Conservation (phyloP, 1,140 invertebrate species). For the Musca vetustissima region DNA sequence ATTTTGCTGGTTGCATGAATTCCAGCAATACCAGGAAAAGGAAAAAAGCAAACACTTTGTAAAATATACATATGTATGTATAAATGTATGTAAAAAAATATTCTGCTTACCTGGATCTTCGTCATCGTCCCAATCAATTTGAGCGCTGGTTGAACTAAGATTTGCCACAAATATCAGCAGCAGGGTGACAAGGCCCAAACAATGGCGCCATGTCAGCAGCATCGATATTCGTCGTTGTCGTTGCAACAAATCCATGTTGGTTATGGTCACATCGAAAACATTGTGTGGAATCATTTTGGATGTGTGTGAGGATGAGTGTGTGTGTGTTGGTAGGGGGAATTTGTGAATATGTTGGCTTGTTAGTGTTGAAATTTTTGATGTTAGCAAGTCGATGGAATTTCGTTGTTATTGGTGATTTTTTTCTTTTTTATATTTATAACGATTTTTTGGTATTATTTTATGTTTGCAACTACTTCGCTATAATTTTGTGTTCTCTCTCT, state of each 20-base stretch:
- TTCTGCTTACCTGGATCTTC: conserved; percentile 53
- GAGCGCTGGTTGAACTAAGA: conserved; percentile 49
- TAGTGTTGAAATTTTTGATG: not conserved
- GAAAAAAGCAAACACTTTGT: too few relatives aligned
- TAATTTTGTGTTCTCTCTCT: too few relatives aligned
- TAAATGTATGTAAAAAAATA: too few relatives aligned
- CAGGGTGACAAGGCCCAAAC: conserved; percentile 39
- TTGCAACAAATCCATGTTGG: conserved; percentile 42
- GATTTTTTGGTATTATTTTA: not conserved
- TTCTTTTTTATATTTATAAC: not conserved
- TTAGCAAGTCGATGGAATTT: not conserved
- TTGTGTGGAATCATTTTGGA: not conserved
- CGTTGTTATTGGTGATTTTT: not conserved
- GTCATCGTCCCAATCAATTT: conserved; percentile 56
- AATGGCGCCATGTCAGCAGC: conserved; percentile 8
- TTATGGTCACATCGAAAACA: not conserved
- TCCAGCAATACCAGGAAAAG: too few relatives aligned
- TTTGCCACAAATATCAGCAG: conserved; percentile 43
- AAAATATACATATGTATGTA: too few relatives aligned
- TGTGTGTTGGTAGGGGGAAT: too few relatives aligned
- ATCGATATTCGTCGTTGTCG: conserved; percentile 25
- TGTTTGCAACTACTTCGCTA: not conserved
- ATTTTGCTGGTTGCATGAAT: too few relatives aligned
- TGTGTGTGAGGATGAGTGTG: conserved; percentile 34
- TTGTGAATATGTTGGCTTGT: conserved; percentile 26